phyloP scores from a whole-genome alignment of 2,797 vertebrate species.

The Threskiornis aethiopicus region DNA sequence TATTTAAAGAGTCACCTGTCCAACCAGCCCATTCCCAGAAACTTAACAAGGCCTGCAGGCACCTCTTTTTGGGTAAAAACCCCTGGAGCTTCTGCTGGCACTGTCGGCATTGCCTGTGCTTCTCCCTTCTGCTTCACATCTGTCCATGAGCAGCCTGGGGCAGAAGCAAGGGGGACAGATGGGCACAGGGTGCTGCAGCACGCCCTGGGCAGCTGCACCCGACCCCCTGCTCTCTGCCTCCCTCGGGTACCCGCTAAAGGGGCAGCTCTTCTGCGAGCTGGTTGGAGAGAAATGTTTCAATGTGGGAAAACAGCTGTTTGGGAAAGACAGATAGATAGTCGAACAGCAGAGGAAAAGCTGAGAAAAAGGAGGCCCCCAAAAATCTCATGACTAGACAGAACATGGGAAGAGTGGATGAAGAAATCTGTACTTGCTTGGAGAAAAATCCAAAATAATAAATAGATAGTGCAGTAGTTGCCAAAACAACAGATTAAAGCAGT shows the following conservation, averaged over 20 bases:
- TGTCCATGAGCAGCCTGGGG: fast-evolving
- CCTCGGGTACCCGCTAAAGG: not conserved
- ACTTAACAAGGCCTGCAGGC: not conserved
- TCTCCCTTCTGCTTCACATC: not conserved
- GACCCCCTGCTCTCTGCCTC: not conserved
- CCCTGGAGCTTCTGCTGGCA: not conserved
- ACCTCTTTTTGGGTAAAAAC: not conserved
- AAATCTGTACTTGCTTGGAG: not conserved
- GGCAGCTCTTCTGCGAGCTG: not conserved
- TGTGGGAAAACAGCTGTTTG: not conserved
- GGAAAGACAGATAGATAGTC: not conserved
- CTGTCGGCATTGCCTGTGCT: not conserved
- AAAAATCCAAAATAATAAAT: not conserved
- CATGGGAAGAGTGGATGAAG: not conserved
- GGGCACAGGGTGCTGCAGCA: not conserved
- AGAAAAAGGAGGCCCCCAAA: not conserved
- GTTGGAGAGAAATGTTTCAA: not conserved
- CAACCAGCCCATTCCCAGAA: not conserved
- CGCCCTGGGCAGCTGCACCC: not conserved
- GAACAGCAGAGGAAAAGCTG: not conserved
- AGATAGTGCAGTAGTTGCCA: not conserved
- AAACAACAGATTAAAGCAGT: not conserved
- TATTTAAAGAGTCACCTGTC: not conserved
- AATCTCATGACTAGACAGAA: not conserved
- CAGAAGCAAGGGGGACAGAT: not conserved